Conservation (phyloP, 2,113 vertebrate genomes). For the Corythornis cristatus region DNA sequence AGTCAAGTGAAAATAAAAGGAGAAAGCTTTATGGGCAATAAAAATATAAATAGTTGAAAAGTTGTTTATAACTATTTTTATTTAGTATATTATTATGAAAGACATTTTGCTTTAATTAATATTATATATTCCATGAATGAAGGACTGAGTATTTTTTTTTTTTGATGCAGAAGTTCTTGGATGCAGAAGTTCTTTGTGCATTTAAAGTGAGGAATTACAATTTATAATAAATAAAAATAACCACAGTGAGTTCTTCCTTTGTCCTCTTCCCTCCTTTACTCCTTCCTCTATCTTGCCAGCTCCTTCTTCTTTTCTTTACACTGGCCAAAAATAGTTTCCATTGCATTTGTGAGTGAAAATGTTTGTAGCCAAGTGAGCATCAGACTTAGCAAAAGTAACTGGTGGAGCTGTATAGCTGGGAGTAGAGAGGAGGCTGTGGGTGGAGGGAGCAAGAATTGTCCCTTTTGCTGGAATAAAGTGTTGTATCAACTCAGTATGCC, state of each 20-base stretch:
- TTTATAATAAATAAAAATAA: not conserved
- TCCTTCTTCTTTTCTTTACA: not conserved
- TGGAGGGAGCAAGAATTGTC: not conserved
- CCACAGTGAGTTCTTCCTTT: not conserved
- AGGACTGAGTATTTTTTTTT: not conserved
- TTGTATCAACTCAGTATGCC: not conserved
- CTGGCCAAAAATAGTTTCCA: not conserved
- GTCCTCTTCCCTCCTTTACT: not conserved
- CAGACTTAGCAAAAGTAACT: not conserved
- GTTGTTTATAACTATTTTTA: not conserved
- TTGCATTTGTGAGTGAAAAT: not conserved
- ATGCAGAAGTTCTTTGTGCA: not conserved
- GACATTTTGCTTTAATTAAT: not conserved
- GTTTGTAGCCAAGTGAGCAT: not conserved
- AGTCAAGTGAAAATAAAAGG: not conserved
- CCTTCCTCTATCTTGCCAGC: not conserved
- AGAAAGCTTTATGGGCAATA: not conserved
- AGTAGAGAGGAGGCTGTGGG: not conserved
- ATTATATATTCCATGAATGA: not conserved
- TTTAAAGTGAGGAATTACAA: not conserved
- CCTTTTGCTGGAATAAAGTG: not conserved
- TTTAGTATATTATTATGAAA: not conserved
- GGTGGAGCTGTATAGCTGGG: not conserved
- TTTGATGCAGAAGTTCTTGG: not conserved
- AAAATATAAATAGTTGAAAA: not conserved